phyloP scores from a whole-genome alignment of 2,797 vertebrate genomes.

The Chrysolophus pictus region DNA sequence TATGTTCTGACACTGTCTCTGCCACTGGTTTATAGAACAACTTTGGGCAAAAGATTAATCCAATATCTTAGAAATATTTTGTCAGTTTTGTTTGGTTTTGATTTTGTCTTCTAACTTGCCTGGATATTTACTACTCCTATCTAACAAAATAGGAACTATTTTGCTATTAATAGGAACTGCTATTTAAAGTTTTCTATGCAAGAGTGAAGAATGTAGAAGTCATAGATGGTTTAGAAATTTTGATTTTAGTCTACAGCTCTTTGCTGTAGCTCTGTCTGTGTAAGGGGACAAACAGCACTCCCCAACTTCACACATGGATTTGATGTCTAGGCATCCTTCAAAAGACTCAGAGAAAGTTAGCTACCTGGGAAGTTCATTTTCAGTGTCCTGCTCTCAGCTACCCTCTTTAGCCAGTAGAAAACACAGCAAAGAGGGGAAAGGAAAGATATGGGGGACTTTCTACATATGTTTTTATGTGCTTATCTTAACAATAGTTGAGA shows the following conservation, averaged over 20 bases:
- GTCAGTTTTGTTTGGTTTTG: not conserved
- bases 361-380: slow-evolving; percentile 36
- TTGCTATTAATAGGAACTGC: too few relatives aligned
- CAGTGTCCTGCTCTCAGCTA: not conserved
- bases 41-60: not conserved
- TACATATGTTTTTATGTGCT: slow-evolving; percentile 2
- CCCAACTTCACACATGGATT: not conserved
- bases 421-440: not conserved
- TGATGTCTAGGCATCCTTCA: not conserved
- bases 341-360: not conserved
- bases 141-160: not conserved
- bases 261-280: not conserved
- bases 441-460: slow-evolving; percentile 25
- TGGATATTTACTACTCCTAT: not conserved
- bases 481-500: slow-evolving; percentile 13
- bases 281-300: not conserved
- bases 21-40: fast-evolving
- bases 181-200: not conserved
- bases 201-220: not conserved
- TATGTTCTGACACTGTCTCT: not conserved
- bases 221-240: not conserved
- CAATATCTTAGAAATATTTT: not conserved
- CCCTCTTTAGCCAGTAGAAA: slow-evolving; percentile 8
- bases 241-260: not conserved
- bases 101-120: not conserved